These are phyloP conservation scores for Palythoa heliodiscus DNA, from an alignment of 92 coral and sea anemone species.

Conservation along the genomic window DNA sequence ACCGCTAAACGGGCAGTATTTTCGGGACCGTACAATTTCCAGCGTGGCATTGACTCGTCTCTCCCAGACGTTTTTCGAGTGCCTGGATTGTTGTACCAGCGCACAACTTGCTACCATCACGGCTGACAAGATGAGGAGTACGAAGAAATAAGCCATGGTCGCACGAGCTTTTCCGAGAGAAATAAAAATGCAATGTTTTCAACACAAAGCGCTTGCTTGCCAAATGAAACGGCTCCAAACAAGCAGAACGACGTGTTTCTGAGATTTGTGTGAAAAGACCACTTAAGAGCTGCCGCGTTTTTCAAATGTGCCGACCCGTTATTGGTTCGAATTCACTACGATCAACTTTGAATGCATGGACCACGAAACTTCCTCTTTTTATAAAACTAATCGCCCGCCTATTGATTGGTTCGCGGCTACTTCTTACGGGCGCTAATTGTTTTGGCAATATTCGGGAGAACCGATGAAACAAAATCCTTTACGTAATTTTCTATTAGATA, in stretches of 20 bases:
- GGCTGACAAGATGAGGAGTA: slow-evolving; percentile 14
- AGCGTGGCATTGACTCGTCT: slow-evolving; percentile 73
- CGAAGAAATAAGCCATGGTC: slow-evolving; percentile 3
- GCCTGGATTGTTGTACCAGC: slow-evolving; percentile 5
- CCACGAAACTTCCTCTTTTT: slow-evolving; percentile 72
- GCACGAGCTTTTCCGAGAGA: slow-evolving; percentile 21
- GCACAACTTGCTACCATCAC: background rate
- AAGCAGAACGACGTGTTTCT: slow-evolving; percentile 49
- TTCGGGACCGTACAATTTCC: slow-evolving; percentile 58
- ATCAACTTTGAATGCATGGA: slow-evolving; percentile 62
- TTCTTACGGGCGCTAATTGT: slow-evolving; percentile 87
- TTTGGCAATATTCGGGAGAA: slow-evolving; percentile 78
- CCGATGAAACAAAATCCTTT: slow-evolving; percentile 42
- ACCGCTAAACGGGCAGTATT: slow-evolving; percentile 62
- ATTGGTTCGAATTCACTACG: slow-evolving; percentile 55
- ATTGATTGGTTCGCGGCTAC: slow-evolving; percentile 96
- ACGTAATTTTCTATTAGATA: slow-evolving; percentile 31
- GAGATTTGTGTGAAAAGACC: slow-evolving; percentile 39
- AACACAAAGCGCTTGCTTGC: slow-evolving; percentile 11
- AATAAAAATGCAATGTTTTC: background rate
- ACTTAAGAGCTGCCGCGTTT: slow-evolving; percentile 44
- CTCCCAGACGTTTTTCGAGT: slow-evolving; percentile 62
- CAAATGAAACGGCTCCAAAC: slow-evolving; percentile 18
- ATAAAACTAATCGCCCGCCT: slow-evolving; percentile 53
- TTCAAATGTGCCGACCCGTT: slow-evolving; percentile 49